Percentiles rank a stretch among this genome's conserved stretches.
Evolutionary conservation across 2,888 invertebrate genomes (phyloP).

Genomic region (Amiota communis): DNA sequence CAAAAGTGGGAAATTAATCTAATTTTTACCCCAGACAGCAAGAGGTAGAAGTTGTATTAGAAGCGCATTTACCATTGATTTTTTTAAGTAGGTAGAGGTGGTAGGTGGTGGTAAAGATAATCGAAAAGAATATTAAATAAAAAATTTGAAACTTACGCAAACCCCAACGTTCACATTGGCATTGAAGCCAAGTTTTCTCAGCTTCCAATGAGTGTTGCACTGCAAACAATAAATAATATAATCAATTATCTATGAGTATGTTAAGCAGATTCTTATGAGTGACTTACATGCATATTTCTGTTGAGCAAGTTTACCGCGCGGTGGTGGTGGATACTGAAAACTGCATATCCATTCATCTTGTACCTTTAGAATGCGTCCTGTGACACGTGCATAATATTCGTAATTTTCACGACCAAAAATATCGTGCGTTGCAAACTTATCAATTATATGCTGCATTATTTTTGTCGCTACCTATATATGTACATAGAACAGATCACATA

Average conservation of each 20-base stretch:
- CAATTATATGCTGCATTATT: conserved; percentile 97
- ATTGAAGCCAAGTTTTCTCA: conserved; percentile 92
- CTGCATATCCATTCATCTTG: conserved; percentile 97
- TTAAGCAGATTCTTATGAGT: background rate
- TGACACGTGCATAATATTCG: conserved; percentile 95
- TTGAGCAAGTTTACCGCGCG: conserved; percentile 78
- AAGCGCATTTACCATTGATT: too few relatives aligned
- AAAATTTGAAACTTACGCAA: conserved; percentile 68
- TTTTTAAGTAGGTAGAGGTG: too few relatives aligned
- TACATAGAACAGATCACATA: background rate
- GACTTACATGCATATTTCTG: conserved; percentile 80
- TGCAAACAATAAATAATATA: conserved; percentile 65
- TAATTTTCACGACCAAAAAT: conserved; percentile 95
- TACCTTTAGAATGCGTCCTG: conserved; percentile 91
- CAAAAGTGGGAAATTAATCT: too few relatives aligned
- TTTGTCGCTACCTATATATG: conserved; percentile 89
- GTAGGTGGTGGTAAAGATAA: background rate
- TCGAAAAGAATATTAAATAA: conserved; percentile 1
- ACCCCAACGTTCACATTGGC: conserved; percentile 92
- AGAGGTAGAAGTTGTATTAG: too few relatives aligned
- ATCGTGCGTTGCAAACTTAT: conserved; percentile 96
- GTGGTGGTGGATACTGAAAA: conserved; percentile 89
- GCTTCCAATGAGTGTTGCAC: conserved; percentile 90
- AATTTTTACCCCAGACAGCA: too few relatives aligned
- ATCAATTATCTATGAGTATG: background rate